These are phyloP conservation scores for Dasysyrphus tricinctus DNA, from an alignment of 2,888 invertebrate species.

Conservation along the genomic window DNA sequence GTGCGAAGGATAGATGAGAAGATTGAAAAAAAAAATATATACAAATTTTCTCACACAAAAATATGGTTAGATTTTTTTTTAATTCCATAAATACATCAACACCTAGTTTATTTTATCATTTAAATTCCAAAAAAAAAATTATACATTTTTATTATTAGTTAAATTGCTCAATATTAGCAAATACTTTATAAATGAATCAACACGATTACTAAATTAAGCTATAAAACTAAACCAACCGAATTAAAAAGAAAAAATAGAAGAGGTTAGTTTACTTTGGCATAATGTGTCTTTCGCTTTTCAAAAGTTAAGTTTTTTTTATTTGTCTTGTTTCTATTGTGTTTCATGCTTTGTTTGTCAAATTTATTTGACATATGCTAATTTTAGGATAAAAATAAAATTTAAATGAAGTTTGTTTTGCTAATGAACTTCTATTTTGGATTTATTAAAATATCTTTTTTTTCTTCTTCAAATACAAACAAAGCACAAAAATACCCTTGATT, in stretches of 20 bases:
- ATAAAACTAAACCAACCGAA: background rate
- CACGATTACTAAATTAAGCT: slow-evolving; percentile 20
- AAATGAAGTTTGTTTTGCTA: slow-evolving; percentile 46
- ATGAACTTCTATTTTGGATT: slow-evolving; percentile 39
- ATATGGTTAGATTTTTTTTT: background rate
- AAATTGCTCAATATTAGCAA: slow-evolving; percentile 26
- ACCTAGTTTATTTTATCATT: slow-evolving; percentile 1
- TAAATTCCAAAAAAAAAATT: background rate
- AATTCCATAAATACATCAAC: background rate
- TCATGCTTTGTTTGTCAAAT: slow-evolving; percentile 28
- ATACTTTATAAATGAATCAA: slow-evolving; percentile 21
- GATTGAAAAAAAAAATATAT: too few relatives aligned
- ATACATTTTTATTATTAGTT: background rate
- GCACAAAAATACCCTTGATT: background rate
- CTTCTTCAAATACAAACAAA: background rate
- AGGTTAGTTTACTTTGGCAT: background rate
- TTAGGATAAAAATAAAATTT: slow-evolving; percentile 4
- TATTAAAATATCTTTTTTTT: slow-evolving; percentile 26
- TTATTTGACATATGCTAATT: slow-evolving; percentile 53
- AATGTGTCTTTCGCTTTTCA: slow-evolving; percentile 13
- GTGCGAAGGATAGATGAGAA: too few relatives aligned
- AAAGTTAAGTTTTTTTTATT: background rate
- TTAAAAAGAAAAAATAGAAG: background rate
- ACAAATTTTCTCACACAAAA: too few relatives aligned
- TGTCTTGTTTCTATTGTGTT: background rate